Evolutionary conservation across 2,888 invertebrate species (phyloP).

Genomic region (Lithophane leautieri): DNA sequence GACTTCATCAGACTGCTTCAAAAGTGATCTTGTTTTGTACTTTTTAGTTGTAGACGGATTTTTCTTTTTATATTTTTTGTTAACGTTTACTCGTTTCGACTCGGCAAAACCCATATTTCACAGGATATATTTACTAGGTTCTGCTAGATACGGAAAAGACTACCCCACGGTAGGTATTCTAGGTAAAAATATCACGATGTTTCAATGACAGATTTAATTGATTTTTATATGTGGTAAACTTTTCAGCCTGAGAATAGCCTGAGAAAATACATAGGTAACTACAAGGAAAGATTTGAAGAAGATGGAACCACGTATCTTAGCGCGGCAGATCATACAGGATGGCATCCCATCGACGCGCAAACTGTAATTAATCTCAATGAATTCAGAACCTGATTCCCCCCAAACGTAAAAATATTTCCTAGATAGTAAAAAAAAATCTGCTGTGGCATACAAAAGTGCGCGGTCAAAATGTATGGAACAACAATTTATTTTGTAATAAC

Average conservation of each 20-base stretch:
- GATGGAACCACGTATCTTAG: not conserved
- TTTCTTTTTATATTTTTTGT: too few species aligned
- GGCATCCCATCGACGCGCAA: too few species aligned
- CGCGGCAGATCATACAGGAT: not conserved
- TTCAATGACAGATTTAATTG: not conserved
- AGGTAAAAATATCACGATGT: too few species aligned
- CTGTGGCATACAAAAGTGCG: too few species aligned
- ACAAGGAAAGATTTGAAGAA: not conserved
- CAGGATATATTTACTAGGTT: not conserved
- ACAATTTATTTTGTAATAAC: too few species aligned
- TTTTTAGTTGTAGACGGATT: not conserved
- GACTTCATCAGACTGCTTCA: too few species aligned
- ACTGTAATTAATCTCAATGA: too few species aligned
- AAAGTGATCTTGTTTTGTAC: not conserved
- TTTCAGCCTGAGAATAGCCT: not conserved
- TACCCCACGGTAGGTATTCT: not conserved
- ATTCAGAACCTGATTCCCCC: too few species aligned
- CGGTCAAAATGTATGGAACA: too few species aligned
- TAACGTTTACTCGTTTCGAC: too few species aligned
- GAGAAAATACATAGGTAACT: not conserved
- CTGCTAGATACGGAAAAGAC: not conserved
- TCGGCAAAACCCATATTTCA: not conserved
- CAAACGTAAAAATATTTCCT: too few species aligned
- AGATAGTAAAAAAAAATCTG: too few species aligned
- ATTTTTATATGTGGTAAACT: not conserved